Evolutionary conservation across 2,888 invertebrate species (phyloP).

Genomic region (Empis livida): DNA sequence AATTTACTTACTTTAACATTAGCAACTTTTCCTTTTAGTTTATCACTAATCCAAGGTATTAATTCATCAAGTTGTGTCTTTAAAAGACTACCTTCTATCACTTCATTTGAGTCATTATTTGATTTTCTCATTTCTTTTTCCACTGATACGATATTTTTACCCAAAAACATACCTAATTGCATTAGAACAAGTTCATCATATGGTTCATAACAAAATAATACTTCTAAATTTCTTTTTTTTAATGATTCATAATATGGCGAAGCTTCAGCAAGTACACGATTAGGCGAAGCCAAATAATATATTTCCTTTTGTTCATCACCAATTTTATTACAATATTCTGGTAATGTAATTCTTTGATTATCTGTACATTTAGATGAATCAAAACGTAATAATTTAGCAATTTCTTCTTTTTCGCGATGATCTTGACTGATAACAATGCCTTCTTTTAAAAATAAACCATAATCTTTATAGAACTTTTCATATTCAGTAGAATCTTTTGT

Average conservation of each 20-base stretch:
- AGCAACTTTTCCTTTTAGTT: conserved; percentile 65
- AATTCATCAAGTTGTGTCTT: conserved; percentile 66
- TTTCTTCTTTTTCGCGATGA: conserved; percentile 76
- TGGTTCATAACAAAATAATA: conserved; percentile 91
- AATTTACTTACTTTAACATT: conserved; percentile 49
- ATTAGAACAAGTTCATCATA: conserved; percentile 91
- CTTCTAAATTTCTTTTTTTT: conserved; percentile 76
- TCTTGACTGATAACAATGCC: conserved; percentile 80
- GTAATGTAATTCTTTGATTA: conserved; percentile 60
- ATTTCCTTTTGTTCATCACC: conserved; percentile 72
- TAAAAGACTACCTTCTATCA: conserved; percentile 53
- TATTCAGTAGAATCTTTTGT: conserved; percentile 72
- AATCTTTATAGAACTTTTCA: conserved; percentile 79
- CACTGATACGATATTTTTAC: conserved; percentile 65
- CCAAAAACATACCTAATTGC: conserved; percentile 66
- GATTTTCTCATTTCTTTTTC: conserved; percentile 82
- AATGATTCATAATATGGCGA: conserved; percentile 93
- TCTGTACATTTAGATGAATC: conserved; percentile 71
- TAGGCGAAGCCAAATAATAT: conserved; percentile 89
- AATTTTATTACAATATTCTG: conserved; percentile 63
- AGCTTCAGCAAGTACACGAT: conserved; percentile 80
- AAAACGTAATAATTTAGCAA: conserved; percentile 78
- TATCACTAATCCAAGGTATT: conserved; percentile 62
- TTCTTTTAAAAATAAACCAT: conserved; percentile 87
- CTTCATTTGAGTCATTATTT: conserved; percentile 43